These are phyloP conservation scores for Nesoenas mayeri DNA, from an alignment of 2,113 vertebrate species.

Conservation along the genomic window DNA sequence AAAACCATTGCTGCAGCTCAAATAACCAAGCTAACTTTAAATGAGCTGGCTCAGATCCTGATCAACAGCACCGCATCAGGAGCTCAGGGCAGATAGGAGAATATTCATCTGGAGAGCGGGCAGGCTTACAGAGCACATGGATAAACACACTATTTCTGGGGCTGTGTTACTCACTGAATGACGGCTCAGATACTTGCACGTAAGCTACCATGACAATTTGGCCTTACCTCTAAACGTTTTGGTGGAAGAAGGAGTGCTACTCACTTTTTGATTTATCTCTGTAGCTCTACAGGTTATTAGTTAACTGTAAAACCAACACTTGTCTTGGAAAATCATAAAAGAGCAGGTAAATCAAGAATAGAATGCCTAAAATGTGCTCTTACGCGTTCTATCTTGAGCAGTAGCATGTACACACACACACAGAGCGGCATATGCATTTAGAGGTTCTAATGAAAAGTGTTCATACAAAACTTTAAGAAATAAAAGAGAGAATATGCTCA, in stretches of 20 bases:
- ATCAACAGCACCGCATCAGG: background rate
- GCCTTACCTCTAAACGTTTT: background rate
- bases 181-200: background rate
- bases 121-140: background rate
- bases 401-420: background rate
- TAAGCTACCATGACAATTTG: background rate
- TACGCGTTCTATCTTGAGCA: background rate
- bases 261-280: background rate
- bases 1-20: background rate
- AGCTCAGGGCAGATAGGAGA: background rate
- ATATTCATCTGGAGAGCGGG: background rate
- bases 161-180: background rate
- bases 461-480: background rate
- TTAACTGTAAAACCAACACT: background rate
- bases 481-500: background rate
- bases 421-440: background rate
- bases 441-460: background rate
- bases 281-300: background rate
- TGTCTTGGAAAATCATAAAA: background rate
- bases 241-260: background rate
- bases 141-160: background rate
- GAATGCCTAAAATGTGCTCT: background rate
- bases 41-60: background rate
- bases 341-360: background rate
- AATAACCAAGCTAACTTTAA: background rate